These are phyloP conservation scores for Takifugu rubripes DNA, from an alignment of 2,797 vertebrate genomes.

Conservation along the genomic window DNA sequence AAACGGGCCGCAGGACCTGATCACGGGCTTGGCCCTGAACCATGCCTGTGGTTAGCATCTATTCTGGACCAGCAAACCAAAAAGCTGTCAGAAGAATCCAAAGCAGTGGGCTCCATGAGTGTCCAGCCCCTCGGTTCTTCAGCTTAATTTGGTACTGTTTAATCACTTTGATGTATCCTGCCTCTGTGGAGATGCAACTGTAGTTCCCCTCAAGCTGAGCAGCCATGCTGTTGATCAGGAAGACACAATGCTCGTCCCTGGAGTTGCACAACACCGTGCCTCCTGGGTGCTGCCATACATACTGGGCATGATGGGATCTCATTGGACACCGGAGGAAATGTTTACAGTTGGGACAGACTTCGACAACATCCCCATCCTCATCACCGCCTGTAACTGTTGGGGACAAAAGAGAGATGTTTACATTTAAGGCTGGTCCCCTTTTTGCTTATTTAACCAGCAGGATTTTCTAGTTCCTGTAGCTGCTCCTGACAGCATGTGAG, in stretches of 20 bases:
- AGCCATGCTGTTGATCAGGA: constrained; percentile 58
- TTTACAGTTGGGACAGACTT: background rate
- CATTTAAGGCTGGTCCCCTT: no score
- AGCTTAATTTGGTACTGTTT: constrained; percentile 16
- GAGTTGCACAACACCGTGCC: background rate
- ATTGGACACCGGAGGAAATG: constrained; percentile 56
- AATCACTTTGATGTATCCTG: constrained; percentile 26
- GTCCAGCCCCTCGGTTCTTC: background rate
- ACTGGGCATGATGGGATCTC: constrained; percentile 61
- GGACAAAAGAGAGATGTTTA: no score
- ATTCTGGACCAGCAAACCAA: no score
- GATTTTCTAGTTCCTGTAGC: no score
- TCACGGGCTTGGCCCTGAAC: no score
- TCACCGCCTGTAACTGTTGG: rapidly evolving
- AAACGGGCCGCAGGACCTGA: no score
- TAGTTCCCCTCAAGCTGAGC: constrained; percentile 39
- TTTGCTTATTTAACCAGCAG: no score
- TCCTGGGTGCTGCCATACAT: constrained; percentile 47
- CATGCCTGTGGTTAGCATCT: no score
- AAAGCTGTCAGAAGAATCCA: constrained; percentile 32
- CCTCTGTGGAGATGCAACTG: constrained; percentile 55
- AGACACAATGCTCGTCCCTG: constrained; percentile 29
- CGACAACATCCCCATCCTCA: background rate
- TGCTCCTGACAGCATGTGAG: no score
- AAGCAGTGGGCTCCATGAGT: background rate